Evolutionary conservation across 2,113 vertebrate genomes (phyloP).

Genomic region (Saimiri boliviensis): DNA sequence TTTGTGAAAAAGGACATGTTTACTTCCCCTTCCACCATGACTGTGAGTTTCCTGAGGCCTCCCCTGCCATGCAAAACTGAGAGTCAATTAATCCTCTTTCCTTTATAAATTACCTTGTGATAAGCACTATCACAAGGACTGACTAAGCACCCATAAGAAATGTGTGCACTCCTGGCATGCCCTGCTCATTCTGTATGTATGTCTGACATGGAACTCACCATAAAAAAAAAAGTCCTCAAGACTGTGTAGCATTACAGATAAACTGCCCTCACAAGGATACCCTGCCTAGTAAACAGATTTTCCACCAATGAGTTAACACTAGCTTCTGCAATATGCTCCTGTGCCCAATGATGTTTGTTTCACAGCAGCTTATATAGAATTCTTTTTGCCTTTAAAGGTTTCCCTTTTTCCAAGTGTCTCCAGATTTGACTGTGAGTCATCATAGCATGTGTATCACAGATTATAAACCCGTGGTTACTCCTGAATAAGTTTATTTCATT

Average conservation of each 20-base stretch:
- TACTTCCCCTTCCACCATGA: no score
- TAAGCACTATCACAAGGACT: not conserved
- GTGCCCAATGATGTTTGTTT: not conserved
- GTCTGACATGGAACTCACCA: not conserved
- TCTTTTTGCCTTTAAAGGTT: not conserved
- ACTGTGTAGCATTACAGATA: not conserved
- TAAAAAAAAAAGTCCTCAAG: not conserved
- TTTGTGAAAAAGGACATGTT: no score
- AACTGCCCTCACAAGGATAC: not conserved
- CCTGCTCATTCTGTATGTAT: not conserved
- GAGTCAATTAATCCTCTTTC: no score
- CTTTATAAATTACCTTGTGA: no score
- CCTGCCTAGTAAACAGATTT: not conserved
- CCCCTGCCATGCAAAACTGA: no score
- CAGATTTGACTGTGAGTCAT: not conserved
- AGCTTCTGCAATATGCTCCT: not conserved
- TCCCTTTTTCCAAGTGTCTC: not conserved
- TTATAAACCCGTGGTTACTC: not conserved
- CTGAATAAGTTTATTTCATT: slow-evolving; percentile 63
- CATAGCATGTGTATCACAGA: not conserved
- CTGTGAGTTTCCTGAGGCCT: no score
- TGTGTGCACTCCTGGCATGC: not conserved
- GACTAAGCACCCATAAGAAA: not conserved
- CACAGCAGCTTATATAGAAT: not conserved
- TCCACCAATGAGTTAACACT: not conserved